Conservation (phyloP, 2,113 vertebrate species). For the Chionodraco myersi region DNA sequence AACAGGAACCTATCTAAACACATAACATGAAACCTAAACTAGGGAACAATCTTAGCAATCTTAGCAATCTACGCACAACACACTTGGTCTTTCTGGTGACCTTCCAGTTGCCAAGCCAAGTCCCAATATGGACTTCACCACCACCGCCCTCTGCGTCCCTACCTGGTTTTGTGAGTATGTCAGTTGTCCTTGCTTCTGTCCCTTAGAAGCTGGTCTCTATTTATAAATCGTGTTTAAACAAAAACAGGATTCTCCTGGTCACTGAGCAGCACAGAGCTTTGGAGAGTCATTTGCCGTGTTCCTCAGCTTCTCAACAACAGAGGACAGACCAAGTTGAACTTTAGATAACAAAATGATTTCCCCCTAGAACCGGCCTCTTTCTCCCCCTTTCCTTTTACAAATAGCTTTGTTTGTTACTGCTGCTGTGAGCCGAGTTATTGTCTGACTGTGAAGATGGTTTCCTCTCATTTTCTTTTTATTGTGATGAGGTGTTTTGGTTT, state of each 20-base stretch:
- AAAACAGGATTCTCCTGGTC: conserved; percentile 37
- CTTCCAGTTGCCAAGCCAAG: no score
- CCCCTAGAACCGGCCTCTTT: conserved; percentile 31
- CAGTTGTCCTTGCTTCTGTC: conserved; percentile 52
- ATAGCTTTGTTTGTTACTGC: conserved; percentile 40
- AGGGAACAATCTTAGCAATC: no score
- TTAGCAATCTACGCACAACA: no score
- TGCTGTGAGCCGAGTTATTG: conserved; percentile 26
- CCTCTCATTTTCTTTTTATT: conserved; percentile 30
- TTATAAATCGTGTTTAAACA: conserved; percentile 51
- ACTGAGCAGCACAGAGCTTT: conserved; percentile 38
- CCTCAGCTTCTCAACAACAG: conserved; percentile 22
- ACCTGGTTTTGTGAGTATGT: conserved; percentile 1
- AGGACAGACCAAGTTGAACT: conserved; percentile 52
- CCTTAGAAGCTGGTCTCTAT: conserved; percentile 55
- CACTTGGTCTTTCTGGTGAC: no score
- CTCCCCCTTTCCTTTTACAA: conserved; percentile 36
- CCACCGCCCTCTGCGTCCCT: not conserved
- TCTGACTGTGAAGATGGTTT: not conserved
- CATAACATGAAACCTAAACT: no score
- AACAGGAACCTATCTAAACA: no score
- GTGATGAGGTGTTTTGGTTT: conserved; percentile 34
- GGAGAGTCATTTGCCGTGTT: conserved; percentile 31
- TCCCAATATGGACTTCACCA: no score
- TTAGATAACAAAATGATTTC: conserved; percentile 60